A percentile compares a stretch with the other conserved stretches of the same genome.
Evolutionary conservation across 64 coral and sea anemone species (phyloP).

Genomic region (Montipora sp.): DNA sequence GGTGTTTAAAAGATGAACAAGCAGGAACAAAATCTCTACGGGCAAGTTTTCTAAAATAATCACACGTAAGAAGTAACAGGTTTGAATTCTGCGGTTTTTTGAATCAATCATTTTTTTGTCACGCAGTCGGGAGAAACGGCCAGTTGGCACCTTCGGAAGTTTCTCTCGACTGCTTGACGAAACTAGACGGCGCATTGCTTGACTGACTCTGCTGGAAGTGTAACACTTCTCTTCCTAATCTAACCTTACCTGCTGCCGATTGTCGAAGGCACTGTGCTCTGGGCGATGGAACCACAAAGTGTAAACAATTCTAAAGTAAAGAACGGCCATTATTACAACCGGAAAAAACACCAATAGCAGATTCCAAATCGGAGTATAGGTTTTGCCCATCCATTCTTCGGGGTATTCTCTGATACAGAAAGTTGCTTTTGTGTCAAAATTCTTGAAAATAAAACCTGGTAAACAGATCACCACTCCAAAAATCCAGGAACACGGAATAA

Average conservation of each 20-base stretch:
- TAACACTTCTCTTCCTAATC: neutral
- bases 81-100: too few species aligned
- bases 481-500: neutral
- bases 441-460: neutral
- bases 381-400: neutral
- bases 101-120: too few species aligned
- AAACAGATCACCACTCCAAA: neutral
- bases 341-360: neutral
- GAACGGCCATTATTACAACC: neutral
- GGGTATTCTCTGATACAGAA: neutral
- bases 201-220: too few species aligned
- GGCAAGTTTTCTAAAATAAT: too few species aligned
- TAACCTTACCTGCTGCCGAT: neutral
- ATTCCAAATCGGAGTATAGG: neutral
- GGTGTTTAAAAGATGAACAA: too few species aligned
- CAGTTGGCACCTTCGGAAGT: too few species aligned
- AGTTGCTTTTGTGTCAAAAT: neutral
- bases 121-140: too few species aligned
- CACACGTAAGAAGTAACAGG: too few species aligned
- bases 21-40: too few species aligned
- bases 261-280: neutral
- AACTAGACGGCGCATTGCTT: too few species aligned
- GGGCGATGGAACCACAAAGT: neutral
- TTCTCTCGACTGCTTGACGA: too few species aligned
- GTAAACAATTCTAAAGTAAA: neutral